Evolutionary conservation across 2,797 vertebrate genomes (phyloP), one percentile per base, ranked within the genome.

Genomic region (Ara ararauna): DNA sequence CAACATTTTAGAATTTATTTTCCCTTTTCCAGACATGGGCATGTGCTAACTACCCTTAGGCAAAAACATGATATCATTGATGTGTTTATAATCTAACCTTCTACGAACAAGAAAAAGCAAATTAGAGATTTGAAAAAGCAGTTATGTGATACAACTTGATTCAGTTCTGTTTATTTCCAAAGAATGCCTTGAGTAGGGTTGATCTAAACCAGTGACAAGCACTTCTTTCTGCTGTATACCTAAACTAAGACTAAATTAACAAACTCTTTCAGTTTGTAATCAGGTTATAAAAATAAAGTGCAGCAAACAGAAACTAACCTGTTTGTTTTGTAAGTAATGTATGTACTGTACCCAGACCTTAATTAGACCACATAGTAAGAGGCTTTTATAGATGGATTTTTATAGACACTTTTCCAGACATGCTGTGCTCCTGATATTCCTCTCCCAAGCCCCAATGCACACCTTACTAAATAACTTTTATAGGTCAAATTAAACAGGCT

Each of bases 271-370:
- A 95, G 93, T 96, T 96, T 96, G 93, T 96, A 97, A 97, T 95
- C 96, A 97, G 72, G 73, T 84, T 97, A 97, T 95, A 97, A 97
- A 97, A 97, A 96, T 95, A 97, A 97, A 96, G 78, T 71, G 54
- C 5, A 4, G 85, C 89, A 96, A 94, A 84, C 85, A 97, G 92
- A 97, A 97, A 96, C 85, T 61, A 95, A 97, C 71, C 87, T 96
- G 90, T 96, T 95, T 95, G 93, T 95, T 96, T 96, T 95, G 87
- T 42, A 89, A 89, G 85, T 67, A 96, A 95, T 38, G 48, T 81
- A 82, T 56, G 82, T 71, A 90, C 73, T 90, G 51, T 78, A 90
- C 72, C 73, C 92, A 95, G 80, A 83, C 88, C 91, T 94, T 96
- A 94, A 96, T 95, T 96, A 95, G 95, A 91, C 89, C 92, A 96